These are phyloP conservation scores for Clistopyga incitator DNA, from an alignment of 2,888 invertebrate species.

Conservation along the genomic window DNA sequence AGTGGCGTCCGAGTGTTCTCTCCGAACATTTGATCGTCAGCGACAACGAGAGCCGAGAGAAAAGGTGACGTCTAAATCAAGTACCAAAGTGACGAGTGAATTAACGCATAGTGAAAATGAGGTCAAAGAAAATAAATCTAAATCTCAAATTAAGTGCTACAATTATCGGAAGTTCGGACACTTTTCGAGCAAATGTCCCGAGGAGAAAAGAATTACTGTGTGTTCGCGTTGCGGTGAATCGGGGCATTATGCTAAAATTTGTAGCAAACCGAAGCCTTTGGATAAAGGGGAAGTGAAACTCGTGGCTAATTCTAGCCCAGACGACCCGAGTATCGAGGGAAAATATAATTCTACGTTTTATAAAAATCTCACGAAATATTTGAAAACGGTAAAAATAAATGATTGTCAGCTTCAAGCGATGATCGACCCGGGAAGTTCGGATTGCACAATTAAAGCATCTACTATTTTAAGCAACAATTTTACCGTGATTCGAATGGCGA, in stretches of 20 bases:
- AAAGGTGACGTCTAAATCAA: neutral
- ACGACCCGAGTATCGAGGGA: too few species aligned
- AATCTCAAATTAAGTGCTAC: conserved; percentile 33
- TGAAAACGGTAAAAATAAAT: conserved; percentile 54
- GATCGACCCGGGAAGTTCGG: conserved; percentile 63
- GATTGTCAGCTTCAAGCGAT: conserved; percentile 40
- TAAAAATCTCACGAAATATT: conserved; percentile 61
- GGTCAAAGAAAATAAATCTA: too few species aligned
- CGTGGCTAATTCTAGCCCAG: too few species aligned
- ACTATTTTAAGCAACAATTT: conserved; percentile 40
- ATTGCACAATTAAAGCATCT: conserved; percentile 62
- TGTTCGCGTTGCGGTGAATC: conserved; percentile 47
- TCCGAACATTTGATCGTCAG: conserved; percentile 22
- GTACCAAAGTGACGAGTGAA: too few species aligned
- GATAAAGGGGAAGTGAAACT: conserved; percentile 41
- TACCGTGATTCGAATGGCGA: conserved; percentile 18
- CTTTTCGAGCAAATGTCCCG: conserved; percentile 52
- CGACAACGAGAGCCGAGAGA: conserved; percentile 13
- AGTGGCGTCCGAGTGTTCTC: conserved; percentile 26
- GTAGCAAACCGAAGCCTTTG: conserved; percentile 51
- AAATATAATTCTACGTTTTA: neutral
- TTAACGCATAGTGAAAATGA: neutral
- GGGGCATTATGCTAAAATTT: conserved; percentile 57
- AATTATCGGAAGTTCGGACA: conserved; percentile 56
- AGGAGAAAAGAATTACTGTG: neutral